Evolutionary conservation across 2,888 invertebrate species (phyloP), one percentile per base, ranked within the genome.

Genomic region (Oithona nana): DNA sequence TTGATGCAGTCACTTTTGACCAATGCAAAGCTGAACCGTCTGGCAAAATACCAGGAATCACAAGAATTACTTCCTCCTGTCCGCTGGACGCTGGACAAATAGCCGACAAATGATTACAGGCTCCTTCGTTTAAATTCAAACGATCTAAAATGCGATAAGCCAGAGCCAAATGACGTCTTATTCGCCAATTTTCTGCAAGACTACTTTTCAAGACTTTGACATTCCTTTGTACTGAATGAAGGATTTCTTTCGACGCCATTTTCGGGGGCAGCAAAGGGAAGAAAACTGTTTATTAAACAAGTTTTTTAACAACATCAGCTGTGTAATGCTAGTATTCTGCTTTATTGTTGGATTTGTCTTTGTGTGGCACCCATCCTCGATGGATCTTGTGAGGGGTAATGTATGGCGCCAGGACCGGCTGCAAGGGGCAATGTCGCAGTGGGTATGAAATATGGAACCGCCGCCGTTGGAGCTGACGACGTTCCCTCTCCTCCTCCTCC

Each of bases 341-440:
- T n/a, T 39, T 39, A 39, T 39, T 6, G 39, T 16, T 39, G 39
- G 16, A 39, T 39, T 39, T 57, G 24, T 29, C 24, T 57, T 26
- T 62, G 62, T 28, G 54, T 55, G 65, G 88, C 82, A 0, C 94
- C 94, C 74, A 94, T 81, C 29, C 93, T 78, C 49, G 86, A 83
- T 0, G 97, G 97, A 78, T 98, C 97, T 74, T 97, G 97, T 71
- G 93, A 93, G 2, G 97, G 95, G 78, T 98, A 98, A 75, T 95
- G 93, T 64, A 80, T 78, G 0, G 80, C 77, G 1, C 81, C 74
- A 61, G 67, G 67, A 16, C 66, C 65, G 6, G 80, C 78, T n/a
- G 78, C 76, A 1, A 78, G 77, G 1, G 78, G 73, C 28, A 65
- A 58, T 29, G 64, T 60, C 56, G 54, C 60, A 8, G 51, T 30